These are phyloP conservation scores for Cotesia chilonis DNA, from an alignment of 1,140 invertebrate species.

Conservation along the genomic window DNA sequence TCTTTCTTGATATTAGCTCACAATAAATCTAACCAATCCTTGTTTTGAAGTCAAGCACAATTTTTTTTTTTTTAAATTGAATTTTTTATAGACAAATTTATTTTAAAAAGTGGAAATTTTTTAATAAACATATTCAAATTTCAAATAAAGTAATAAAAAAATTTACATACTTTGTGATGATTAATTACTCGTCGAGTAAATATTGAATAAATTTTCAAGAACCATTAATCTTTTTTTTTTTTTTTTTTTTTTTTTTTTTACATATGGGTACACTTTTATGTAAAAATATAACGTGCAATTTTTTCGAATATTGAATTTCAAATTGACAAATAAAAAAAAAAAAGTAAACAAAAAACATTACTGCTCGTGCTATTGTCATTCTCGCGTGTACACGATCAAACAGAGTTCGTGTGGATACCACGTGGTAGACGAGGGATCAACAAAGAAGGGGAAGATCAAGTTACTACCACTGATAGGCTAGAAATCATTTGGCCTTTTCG, in stretches of 20 bases:
- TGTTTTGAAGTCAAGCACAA: too few relatives aligned
- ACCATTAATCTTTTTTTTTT: too few relatives aligned
- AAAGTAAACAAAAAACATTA: neutral
- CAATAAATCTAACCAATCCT: too few relatives aligned
- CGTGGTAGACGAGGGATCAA: constrained; percentile 18
- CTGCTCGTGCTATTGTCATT: constrained; percentile 3
- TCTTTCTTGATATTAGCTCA: too few relatives aligned
- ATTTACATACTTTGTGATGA: constrained; percentile 1
- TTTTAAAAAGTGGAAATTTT: too few relatives aligned
- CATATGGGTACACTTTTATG: too few relatives aligned
- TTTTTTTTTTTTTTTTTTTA: too few relatives aligned
- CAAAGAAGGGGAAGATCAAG: constrained; percentile 26
- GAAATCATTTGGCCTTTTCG: constrained; percentile 1
- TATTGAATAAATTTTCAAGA: too few relatives aligned
- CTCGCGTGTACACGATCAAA: neutral
- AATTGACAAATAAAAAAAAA: constrained; percentile 8
- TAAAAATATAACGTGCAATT: too few relatives aligned
- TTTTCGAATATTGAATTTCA: neutral
- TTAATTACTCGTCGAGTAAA: constrained; percentile 9
- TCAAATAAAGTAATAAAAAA: neutral
- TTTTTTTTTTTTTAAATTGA: too few relatives aligned
- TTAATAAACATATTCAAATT: neutral
- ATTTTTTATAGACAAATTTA: too few relatives aligned
- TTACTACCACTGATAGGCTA: neutral
- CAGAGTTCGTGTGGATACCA: constrained; percentile 14